Evolutionary conservation across 2,797 vertebrate genomes (phyloP).

Genomic region (Huso huso): DNA sequence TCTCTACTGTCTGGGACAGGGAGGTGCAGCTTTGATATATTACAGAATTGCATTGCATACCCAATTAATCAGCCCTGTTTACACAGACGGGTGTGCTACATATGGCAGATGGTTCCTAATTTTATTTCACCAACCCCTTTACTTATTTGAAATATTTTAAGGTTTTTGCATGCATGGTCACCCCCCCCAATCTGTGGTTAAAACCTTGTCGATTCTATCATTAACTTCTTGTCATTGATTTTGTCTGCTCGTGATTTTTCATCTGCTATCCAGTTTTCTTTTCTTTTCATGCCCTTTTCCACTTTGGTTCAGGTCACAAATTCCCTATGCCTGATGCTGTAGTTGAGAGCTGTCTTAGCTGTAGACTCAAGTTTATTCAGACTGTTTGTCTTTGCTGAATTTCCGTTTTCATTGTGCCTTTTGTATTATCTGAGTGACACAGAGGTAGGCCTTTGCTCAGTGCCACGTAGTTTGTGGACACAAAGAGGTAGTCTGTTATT

Average conservation of each 20-base stretch:
- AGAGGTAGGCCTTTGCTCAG: conserved; percentile 27
- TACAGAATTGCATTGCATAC: no score
- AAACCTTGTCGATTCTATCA: not conserved
- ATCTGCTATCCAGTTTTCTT: conserved; percentile 28
- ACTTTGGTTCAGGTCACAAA: conserved; percentile 69
- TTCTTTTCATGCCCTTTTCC: conserved; percentile 44
- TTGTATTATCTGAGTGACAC: conserved; percentile 40
- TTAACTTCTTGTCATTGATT: conserved; percentile 9
- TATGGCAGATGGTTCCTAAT: no score
- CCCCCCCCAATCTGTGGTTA: no score
- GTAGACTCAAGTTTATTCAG: conserved; percentile 31
- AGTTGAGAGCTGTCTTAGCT: conserved; percentile 59
- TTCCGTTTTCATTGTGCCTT: conserved; percentile 21
- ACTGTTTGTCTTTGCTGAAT: conserved; percentile 41
- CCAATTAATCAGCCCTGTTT: no score
- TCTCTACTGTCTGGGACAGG: no score
- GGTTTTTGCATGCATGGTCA: no score
- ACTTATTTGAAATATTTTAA: no score
- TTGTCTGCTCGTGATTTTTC: conserved; percentile 15
- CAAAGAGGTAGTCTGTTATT: no score
- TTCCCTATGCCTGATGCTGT: conserved; percentile 66
- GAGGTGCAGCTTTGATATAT: no score
- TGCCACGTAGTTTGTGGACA: conserved; percentile 21
- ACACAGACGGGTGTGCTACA: no score
- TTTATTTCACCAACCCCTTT: no score